Evolutionary conservation across 2,888 invertebrate genomes (phyloP).

Genomic region (Ernsta delagoae): DNA sequence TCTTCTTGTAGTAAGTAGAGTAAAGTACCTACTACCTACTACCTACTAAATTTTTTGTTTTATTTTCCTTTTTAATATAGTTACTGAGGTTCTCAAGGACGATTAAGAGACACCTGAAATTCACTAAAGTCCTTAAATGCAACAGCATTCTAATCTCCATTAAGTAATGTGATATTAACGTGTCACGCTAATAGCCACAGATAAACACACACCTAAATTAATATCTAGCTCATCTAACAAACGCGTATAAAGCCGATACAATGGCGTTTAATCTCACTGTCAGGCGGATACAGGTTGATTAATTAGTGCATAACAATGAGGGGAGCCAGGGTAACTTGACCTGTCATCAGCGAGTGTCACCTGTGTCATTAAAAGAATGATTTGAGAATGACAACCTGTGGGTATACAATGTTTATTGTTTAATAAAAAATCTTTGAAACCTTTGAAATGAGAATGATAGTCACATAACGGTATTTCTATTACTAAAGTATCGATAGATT

Average conservation of each 20-base stretch:
- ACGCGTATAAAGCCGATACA: slow-evolving; percentile 57
- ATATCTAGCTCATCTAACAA: slow-evolving; percentile 41
- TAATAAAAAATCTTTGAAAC: no score
- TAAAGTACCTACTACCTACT: no score
- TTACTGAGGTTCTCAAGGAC: no score
- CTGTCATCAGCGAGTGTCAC: neutral
- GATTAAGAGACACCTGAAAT: neutral
- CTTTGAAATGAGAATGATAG: no score
- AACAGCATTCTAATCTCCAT: neutral
- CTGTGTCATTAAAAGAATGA: neutral
- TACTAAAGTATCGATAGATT: no score
- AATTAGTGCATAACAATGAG: slow-evolving; percentile 64
- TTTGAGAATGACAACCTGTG: neutral
- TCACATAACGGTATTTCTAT: no score
- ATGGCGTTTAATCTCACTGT: slow-evolving; percentile 69
- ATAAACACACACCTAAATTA: slow-evolving; percentile 38
- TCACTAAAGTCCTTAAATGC: neutral
- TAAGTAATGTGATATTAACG: neutral
- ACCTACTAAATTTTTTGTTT: no score
- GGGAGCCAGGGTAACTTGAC: slow-evolving; percentile 39
- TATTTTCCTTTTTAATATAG: no score
- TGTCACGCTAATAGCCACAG: neutral
- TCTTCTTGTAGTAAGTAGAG: no score
- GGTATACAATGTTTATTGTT: no score
- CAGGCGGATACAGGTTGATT: slow-evolving; percentile 67